Percentiles rank a stretch among this genome's conserved stretches.
Evolutionary conservation across 2,113 vertebrate species (phyloP).

Genomic region (Sinosuthora webbiana): DNA sequence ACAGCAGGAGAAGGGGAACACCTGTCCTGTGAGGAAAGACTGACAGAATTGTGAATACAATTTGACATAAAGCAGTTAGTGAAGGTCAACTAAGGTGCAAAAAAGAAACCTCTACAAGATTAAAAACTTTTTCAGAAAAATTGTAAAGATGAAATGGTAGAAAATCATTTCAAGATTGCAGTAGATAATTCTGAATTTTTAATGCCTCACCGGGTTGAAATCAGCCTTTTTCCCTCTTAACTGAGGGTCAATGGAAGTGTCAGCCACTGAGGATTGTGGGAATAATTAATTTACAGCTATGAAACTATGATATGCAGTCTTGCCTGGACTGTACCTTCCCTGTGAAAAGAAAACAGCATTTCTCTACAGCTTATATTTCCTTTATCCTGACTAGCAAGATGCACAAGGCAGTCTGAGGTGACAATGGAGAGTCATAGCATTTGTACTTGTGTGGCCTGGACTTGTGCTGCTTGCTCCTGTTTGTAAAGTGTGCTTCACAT

Average conservation of each 20-base stretch:
- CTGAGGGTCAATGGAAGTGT: not conserved
- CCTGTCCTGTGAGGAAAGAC: too few species aligned
- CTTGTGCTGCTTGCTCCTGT: not conserved
- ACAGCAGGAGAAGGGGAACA: rapidly evolving
- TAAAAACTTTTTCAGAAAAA: not conserved
- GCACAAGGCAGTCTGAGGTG: not conserved
- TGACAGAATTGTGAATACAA: not conserved
- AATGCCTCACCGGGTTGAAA: not conserved
- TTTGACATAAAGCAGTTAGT: not conserved
- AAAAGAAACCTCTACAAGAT: not conserved
- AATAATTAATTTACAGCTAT: not conserved
- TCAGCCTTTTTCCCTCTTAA: not conserved
- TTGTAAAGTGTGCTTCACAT: not conserved
- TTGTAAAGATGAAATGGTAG: not conserved
- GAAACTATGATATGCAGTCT: not conserved
- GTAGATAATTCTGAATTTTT: not conserved
- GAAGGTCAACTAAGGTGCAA: not conserved
- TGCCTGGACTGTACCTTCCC: not conserved
- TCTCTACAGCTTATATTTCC: not conserved
- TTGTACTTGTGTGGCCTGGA: not conserved
- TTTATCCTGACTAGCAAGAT: not conserved
- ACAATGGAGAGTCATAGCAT: not conserved
- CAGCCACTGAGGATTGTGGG: not conserved
- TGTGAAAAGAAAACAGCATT: not conserved
- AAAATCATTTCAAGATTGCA: not conserved